Evolutionary conservation across 2,888 invertebrate genomes (phyloP).

Genomic region (Scaptomyza caliginosa): DNA sequence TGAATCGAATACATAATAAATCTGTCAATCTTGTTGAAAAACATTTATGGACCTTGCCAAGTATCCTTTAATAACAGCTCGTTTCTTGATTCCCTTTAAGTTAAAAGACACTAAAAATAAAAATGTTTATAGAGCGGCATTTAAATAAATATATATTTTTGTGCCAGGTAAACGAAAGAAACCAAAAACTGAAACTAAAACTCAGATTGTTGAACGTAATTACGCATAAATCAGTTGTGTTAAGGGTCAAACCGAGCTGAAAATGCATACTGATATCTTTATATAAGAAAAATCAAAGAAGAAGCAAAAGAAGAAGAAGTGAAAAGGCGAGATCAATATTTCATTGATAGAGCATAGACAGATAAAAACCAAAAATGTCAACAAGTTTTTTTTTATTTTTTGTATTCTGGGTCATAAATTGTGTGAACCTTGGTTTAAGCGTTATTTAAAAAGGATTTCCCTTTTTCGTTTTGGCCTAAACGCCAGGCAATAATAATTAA

Average conservation of each 20-base stretch:
- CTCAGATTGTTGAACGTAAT: conserved; percentile 28
- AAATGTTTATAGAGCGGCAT: conserved; percentile 65
- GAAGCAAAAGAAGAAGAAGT: neutral
- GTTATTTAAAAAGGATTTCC: conserved; percentile 78
- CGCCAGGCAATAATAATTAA: conserved; percentile 73
- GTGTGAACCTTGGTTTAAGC: conserved; percentile 44
- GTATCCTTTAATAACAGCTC: conserved; percentile 68
- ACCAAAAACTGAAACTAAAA: conserved; percentile 3
- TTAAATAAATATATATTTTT: conserved; percentile 63
- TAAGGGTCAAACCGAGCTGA: conserved; percentile 23
- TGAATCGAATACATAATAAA: conserved; percentile 63
- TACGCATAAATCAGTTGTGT: conserved; percentile 65
- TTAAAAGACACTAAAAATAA: conserved; percentile 53
- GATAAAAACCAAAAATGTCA: conserved; percentile 73
- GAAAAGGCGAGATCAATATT: conserved; percentile 64
- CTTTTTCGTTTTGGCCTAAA: conserved; percentile 41
- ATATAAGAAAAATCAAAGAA: conserved; percentile 35
- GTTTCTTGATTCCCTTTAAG: no score
- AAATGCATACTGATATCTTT: conserved; percentile 76
- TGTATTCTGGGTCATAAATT: conserved; percentile 73
- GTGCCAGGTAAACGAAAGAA: conserved; percentile 31
- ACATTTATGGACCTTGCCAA: conserved; percentile 54
- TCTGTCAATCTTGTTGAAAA: conserved; percentile 38
- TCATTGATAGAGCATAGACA: conserved; percentile 67
- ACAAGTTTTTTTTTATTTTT: conserved; percentile 54